Conservation (phyloP, 2,888 invertebrate genomes). For the Andrena dorsata region DNA sequence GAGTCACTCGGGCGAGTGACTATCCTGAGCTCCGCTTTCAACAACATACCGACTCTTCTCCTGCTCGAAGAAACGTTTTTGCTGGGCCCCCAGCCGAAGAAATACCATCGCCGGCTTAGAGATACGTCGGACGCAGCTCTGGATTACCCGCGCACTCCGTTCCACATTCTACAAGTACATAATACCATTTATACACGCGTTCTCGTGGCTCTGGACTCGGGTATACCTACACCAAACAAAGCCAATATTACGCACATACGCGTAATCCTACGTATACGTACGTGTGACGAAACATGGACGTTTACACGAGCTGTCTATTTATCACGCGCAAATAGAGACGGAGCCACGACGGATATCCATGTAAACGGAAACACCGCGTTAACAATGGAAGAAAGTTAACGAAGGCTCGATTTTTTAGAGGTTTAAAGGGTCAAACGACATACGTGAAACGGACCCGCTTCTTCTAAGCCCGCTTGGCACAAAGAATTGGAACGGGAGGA, state of each 20-base stretch:
- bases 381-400: too few relatives aligned
- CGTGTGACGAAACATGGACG: background rate
- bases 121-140: background rate
- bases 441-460: too few relatives aligned
- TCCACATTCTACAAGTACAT: too few relatives aligned
- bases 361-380: background rate
- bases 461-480: too few relatives aligned
- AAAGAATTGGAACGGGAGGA: too few relatives aligned
- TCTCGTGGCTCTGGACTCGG: background rate
- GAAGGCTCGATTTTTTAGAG: too few relatives aligned
- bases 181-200: slow-evolving; percentile 1
- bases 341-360: background rate
- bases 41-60: slow-evolving; percentile 12
- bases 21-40: slow-evolving; percentile 16
- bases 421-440: too few relatives aligned
- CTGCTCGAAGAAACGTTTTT: slow-evolving; percentile 11
- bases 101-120: background rate
- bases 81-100: background rate
- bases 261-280: background rate
- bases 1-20: slow-evolving; percentile 22
- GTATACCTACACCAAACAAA: background rate
- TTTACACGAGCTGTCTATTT: background rate
- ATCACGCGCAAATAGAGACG: background rate
- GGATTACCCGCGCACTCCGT: background rate
- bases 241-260: background rate